Evolutionary conservation across 2,113 vertebrate species (phyloP).

Genomic region (Rhynchomys soricoides): DNA sequence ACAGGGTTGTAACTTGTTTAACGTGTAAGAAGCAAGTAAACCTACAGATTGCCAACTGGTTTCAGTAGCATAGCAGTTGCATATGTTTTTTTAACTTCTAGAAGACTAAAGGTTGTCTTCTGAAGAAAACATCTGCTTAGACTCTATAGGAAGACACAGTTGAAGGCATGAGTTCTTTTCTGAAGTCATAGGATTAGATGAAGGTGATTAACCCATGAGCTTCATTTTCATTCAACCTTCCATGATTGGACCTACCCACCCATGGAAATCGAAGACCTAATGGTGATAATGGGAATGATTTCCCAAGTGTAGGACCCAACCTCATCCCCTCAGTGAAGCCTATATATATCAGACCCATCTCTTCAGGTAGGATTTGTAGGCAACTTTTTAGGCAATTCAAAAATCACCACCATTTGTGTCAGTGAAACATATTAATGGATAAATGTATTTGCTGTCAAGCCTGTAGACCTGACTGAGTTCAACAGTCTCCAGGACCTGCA

Average conservation of each 20-base stretch:
- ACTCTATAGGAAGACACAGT: not conserved
- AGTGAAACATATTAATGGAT: not conserved
- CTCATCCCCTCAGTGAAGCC: not conserved
- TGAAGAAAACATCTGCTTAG: not conserved
- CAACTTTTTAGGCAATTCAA: conserved; percentile 2
- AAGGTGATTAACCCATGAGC: not conserved
- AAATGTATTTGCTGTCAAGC: not conserved
- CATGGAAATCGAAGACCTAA: not conserved
- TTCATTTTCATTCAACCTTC: not conserved
- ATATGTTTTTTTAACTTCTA: not conserved
- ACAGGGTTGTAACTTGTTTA: not conserved
- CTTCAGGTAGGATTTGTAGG: not conserved
- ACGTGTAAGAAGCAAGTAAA: not conserved
- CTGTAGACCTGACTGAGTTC: not conserved
- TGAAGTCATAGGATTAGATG: not conserved
- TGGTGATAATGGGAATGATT: not conserved
- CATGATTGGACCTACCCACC: not conserved
- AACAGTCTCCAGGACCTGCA: not conserved
- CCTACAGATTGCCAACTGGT: not conserved
- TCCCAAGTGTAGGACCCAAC: not conserved
- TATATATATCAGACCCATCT: not conserved
- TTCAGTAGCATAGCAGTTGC: not conserved
- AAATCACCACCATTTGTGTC: not conserved
- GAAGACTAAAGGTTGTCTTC: not conserved
- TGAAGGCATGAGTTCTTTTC: not conserved